A percentile compares a stretch with the other conserved stretches of the same genome.
These are phyloP conservation scores for Scrobipalpa costella DNA, from an alignment of 2,888 invertebrate genomes.

Conservation along the genomic window DNA sequence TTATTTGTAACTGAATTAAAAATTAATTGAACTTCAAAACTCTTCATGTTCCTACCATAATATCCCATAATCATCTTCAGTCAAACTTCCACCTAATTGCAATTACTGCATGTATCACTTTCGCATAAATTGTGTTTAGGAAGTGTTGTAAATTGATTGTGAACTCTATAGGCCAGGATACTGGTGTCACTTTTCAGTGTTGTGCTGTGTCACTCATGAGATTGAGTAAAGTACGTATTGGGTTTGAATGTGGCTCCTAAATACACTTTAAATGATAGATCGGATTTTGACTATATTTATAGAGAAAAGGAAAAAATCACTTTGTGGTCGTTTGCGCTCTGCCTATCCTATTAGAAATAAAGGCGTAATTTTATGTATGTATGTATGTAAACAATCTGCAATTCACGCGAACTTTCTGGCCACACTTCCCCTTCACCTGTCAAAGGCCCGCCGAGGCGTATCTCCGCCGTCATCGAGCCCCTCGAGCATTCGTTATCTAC, in stretches of 20 bases:
- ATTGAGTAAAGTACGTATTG: not conserved
- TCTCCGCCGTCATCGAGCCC: constrained; percentile 22
- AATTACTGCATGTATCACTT: not conserved
- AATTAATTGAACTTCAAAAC: not conserved
- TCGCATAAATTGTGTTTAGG: not conserved
- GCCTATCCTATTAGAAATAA: no score
- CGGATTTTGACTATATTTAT: no score
- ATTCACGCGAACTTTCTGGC: not conserved
- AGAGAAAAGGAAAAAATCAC: no score
- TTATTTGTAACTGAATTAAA: no score
- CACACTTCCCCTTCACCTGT: constrained; percentile 26
- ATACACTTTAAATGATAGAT: no score
- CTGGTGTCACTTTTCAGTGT: not conserved
- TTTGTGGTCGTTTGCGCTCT: no score
- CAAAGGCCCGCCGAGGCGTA: constrained; percentile 28
- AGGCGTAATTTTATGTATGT: no score
- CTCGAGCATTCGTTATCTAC: constrained; percentile 23
- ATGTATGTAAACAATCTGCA: no score
- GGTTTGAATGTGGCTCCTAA: not conserved
- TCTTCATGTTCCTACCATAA: not conserved
- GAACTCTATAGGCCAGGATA: not conserved
- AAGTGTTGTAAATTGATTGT: not conserved
- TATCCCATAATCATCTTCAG: not conserved
- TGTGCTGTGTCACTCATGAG: not conserved
- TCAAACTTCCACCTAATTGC: not conserved